Evolutionary conservation across 2,888 invertebrate genomes (phyloP), one percentile per base, ranked within the genome.

Genomic region (Pammene fasciana): DNA sequence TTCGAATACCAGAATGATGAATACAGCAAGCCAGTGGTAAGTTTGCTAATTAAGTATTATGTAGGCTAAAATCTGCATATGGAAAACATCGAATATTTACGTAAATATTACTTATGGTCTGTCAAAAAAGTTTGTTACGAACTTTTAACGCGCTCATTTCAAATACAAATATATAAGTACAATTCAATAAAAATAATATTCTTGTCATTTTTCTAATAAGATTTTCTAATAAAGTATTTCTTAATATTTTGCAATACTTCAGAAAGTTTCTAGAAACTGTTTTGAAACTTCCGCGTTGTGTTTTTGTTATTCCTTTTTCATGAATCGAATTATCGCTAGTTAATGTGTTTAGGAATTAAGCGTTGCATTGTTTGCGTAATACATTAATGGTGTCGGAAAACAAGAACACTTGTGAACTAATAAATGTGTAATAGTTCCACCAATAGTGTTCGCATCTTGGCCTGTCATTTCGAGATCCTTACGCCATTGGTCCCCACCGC

Each of bases 1-100:
- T 93, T 93, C 82, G 93, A 93, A 72, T 92, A 90, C 82, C 93
- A 92, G 79, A 82, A 86, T 75, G 92, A 93, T 75, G 91, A 92
- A 72, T 89, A 89, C 79, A 86, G 82, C 76, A 92, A 91, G 75
- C 86, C 89, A 75, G 78, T 82, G 89, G 93, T 92, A 76, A 91
- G 92, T 90, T 71, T 66, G n/a, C 34, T 61, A 59, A 56, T 67
- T 50, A 43, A 38, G 6, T 50, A 4, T 14, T 41, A 26, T 50
- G 50, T 62, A 8, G 11, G 38, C 13, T 46, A 16, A 46, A 36
- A 60, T 60, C 16, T 48, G 18, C 38, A 61, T 50, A 46, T 46
- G 38, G 34, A 10, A 52, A 14, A 54, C 5, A 43, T 41, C 11
- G 41, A 16, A 43, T 65, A 38, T 52, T 46, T 55, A 10, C 38